Conservation (phyloP, 1,140 invertebrate species). For the Atta colombica region DNA sequence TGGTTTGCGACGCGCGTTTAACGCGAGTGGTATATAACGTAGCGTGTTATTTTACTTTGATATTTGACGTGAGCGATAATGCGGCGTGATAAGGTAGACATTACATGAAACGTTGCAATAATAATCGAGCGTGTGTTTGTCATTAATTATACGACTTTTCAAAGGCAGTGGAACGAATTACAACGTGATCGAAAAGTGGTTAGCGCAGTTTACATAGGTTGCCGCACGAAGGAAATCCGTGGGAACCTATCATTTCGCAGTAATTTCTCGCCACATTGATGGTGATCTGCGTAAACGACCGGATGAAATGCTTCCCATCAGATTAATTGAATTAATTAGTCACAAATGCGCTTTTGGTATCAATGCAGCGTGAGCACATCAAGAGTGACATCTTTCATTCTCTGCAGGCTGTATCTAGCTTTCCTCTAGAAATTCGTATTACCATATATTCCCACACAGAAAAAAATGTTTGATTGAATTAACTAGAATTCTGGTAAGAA, state of each 20-base stretch:
- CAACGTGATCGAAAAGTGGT: slow-evolving; percentile 53
- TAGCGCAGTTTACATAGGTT: slow-evolving; percentile 49
- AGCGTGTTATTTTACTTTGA: slow-evolving; percentile 47
- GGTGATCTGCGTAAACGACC: slow-evolving; percentile 62
- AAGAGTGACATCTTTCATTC: slow-evolving; percentile 1
- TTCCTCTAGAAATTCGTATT: not conserved
- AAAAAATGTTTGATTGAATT: too few species aligned
- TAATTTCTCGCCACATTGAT: slow-evolving; percentile 63
- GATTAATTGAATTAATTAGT: slow-evolving; percentile 53
- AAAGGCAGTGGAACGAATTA: slow-evolving; percentile 55
- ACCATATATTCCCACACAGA: not conserved
- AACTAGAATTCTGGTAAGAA: too few species aligned
- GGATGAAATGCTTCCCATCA: not conserved
- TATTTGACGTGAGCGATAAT: slow-evolving; percentile 60
- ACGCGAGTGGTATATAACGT: slow-evolving; percentile 12
- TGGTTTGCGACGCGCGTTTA: not conserved
- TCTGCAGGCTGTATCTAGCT: not conserved
- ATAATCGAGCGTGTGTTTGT: slow-evolving; percentile 52
- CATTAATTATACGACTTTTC: slow-evolving; percentile 61
- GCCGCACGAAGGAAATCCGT: slow-evolving; percentile 57
- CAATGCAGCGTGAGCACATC: not conserved
- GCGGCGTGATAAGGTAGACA: slow-evolving; percentile 46
- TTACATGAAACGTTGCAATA: slow-evolving; percentile 50
- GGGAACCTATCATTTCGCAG: slow-evolving; percentile 62
- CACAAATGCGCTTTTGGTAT: not conserved